Conservation (phyloP, 2,888 invertebrate species). For the Lepetodrilus schrolli region DNA sequence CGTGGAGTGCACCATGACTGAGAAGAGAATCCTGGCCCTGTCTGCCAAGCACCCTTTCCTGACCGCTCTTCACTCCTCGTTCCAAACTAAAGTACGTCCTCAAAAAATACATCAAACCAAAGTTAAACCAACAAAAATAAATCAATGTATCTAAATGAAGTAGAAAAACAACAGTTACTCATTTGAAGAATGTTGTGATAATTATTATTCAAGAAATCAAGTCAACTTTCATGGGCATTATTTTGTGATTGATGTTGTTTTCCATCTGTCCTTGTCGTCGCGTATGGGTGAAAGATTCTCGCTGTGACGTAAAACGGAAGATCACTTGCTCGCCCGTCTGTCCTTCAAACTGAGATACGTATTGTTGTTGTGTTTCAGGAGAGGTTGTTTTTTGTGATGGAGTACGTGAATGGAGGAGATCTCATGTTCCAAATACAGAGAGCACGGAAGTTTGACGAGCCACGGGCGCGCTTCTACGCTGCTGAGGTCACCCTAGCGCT, state of each 20-base stretch:
- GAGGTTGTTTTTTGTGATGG: conserved; percentile 98
- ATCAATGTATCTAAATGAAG: background rate
- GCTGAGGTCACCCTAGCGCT: conserved; percentile 98
- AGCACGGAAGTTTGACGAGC: conserved; percentile 97
- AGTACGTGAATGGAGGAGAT: conserved; percentile 93
- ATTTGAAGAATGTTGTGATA: background rate
- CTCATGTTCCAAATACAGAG: conserved; percentile 99
- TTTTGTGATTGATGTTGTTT: too few species aligned
- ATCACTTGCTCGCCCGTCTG: too few species aligned
- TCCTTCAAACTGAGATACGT: too few species aligned
- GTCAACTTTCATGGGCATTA: too few species aligned
- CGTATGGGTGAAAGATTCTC: too few species aligned
- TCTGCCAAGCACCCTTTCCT: conserved; percentile 99
- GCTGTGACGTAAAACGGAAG: too few species aligned
- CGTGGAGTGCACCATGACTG: conserved; percentile 99
- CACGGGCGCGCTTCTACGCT: conserved; percentile 94
- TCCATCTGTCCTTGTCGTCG: too few species aligned
- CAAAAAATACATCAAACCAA: too few species aligned
- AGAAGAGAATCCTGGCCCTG: conserved; percentile 95
- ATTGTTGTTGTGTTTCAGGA: conserved; percentile 81
- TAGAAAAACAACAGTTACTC: background rate
- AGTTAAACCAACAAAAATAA: background rate
- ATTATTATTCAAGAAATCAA: too few species aligned
- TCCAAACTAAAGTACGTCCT: conserved; percentile 88
- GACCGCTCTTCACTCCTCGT: conserved; percentile 96